Evolutionary conservation across 2,113 vertebrate species (phyloP).

Genomic region (Strix uralensis): DNA sequence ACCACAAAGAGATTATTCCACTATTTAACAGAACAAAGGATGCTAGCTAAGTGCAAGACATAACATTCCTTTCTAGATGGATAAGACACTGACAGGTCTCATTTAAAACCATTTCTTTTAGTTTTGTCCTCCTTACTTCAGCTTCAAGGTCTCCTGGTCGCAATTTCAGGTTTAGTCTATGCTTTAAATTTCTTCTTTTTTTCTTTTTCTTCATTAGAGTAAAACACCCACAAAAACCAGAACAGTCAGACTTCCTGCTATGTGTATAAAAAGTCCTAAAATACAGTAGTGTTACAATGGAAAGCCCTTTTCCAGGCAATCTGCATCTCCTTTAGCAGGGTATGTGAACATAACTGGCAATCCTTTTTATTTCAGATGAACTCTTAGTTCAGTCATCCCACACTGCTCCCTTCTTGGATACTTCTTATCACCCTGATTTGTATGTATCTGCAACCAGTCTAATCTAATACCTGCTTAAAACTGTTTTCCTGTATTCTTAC

Average conservation of each 20-base stretch:
- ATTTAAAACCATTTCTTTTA: not conserved
- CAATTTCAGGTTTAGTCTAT: not conserved
- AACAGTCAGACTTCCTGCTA: not conserved
- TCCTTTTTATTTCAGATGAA: not conserved
- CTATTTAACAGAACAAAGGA: slow-evolving; percentile 36
- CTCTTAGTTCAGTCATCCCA: not conserved
- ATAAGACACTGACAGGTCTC: not conserved
- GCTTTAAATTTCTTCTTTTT: not conserved
- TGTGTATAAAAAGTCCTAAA: not conserved
- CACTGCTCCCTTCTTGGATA: not conserved
- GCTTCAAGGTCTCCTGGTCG: not conserved
- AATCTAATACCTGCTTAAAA: not conserved
- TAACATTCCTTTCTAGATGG: slow-evolving; percentile 4
- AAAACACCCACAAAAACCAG: not conserved
- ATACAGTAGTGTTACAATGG: not conserved
- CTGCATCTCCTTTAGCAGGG: not conserved
- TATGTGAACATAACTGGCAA: not conserved
- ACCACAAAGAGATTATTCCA: slow-evolving; percentile 9
- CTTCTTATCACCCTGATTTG: not conserved
- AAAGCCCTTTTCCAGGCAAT: not conserved
- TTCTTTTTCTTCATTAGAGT: not conserved
- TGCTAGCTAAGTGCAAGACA: not conserved
- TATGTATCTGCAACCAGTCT: not conserved
- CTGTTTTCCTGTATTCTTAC: not conserved
- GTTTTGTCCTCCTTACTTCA: not conserved